Evolutionary conservation across 2,797 vertebrate genomes (phyloP).

Genomic region (Taeniopygia guttata): DNA sequence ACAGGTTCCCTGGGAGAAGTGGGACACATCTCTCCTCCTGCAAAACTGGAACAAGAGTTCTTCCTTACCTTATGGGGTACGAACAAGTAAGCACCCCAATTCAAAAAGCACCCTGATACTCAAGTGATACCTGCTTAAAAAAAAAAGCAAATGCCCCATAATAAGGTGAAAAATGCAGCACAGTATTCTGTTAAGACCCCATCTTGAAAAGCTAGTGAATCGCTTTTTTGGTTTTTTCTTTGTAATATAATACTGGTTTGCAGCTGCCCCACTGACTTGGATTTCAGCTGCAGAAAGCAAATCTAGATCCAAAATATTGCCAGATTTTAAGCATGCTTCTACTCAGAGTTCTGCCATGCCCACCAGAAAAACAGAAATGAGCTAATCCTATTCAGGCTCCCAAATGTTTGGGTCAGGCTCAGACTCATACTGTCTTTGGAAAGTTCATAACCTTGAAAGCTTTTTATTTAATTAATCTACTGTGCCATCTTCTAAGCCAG

Average conservation of each 20-base stretch:
- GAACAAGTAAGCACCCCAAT: not conserved
- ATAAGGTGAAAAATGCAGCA: not conserved
- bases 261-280: not conserved
- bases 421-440: not conserved
- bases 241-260: not conserved
- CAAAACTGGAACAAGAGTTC: not conserved
- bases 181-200: not conserved
- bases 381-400: not conserved
- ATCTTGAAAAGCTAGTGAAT: not conserved
- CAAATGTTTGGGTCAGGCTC: not conserved
- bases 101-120: not conserved
- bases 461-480: conserved; percentile 4
- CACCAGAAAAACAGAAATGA: not conserved
- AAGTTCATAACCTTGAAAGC: not conserved
- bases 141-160: not conserved
- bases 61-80: not conserved
- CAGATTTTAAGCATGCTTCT: not conserved
- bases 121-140: not conserved
- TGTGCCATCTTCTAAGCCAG: not conserved
- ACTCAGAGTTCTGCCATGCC: not conserved
- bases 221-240: accelerated
- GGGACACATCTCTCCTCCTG: not conserved
- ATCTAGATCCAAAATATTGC: not conserved
- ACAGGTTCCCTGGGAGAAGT: not conserved
- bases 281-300: not conserved